A percentile compares a stretch with the other conserved stretches of the same genome.
Conservation (phyloP, 2,797 vertebrate species). For the Microctenopoma steveboyesi region DNA sequence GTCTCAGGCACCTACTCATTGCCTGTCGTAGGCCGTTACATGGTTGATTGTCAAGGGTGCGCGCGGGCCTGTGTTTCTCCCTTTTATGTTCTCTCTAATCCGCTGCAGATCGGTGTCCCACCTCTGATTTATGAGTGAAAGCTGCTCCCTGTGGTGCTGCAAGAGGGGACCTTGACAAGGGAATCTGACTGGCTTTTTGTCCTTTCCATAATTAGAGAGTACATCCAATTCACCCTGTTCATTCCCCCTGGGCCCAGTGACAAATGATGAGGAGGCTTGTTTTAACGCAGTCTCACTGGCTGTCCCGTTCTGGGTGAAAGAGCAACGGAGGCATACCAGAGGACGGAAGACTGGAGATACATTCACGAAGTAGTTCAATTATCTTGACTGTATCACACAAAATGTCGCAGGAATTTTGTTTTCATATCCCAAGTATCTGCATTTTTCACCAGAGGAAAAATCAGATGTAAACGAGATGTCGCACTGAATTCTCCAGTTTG, state of each 20-base stretch:
- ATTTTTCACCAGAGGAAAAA: conserved; percentile 11
- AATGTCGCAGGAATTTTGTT: conserved; percentile 25
- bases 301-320: conserved; percentile 54
- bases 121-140: conserved; percentile 71
- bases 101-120: conserved; percentile 40
- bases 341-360: conserved; percentile 25
- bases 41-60: conserved; percentile 55
- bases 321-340: conserved; percentile 42
- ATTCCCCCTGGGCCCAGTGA: conserved; percentile 77
- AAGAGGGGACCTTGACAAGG: conserved; percentile 70
- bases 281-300: conserved; percentile 62
- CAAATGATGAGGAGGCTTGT: conserved; percentile 69
- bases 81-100: conserved; percentile 65
- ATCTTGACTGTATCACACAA: conserved; percentile 13
- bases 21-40: conserved; percentile 40
- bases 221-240: conserved; percentile 76
- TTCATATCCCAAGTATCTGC: background rate
- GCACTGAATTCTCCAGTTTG: conserved; percentile 10
- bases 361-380: conserved; percentile 30
- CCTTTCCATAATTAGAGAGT: conserved; percentile 82
- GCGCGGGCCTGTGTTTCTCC: conserved; percentile 45
- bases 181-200: conserved; percentile 76
- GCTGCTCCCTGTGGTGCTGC: conserved; percentile 49
- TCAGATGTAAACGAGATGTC: conserved; percentile 12
- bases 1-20: conserved; percentile 39